phyloP scores from a whole-genome alignment of 2,888 invertebrate genomes.

The Priocnemis perturbator region DNA sequence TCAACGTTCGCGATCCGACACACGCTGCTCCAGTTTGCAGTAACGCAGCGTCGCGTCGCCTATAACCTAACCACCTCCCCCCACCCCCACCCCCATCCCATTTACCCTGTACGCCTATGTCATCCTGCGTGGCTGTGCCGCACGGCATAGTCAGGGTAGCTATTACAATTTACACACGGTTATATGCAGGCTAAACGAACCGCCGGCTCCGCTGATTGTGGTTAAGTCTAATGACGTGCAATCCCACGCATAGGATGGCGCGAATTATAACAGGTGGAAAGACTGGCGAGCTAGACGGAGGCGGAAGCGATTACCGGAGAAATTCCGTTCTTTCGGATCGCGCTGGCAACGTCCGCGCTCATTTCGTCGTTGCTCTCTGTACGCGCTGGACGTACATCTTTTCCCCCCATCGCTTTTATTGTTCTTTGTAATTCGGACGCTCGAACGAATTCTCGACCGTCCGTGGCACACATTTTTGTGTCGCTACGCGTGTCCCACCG shows the following conservation, averaged over 20 bases:
- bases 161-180: slow-evolving; percentile 64
- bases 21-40: slow-evolving; percentile 27
- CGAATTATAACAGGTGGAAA: too few relatives aligned
- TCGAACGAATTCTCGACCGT: too few relatives aligned
- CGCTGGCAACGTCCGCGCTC: too few relatives aligned
- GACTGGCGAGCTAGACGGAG: neutral
- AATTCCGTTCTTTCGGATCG: too few relatives aligned
- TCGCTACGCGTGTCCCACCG: slow-evolving; percentile 15
- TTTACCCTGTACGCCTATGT: neutral
- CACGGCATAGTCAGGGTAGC: slow-evolving; percentile 32
- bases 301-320: neutral
- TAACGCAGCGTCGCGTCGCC: slow-evolving; percentile 4
- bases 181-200: slow-evolving; percentile 54
- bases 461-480: neutral
- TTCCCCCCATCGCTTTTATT: neutral
- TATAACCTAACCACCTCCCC: neutral
- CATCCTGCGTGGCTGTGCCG: neutral
- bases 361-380: too few relatives aligned
- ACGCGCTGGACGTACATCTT: too few relatives aligned
- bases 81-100: slow-evolving; percentile 6
- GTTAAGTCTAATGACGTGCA: slow-evolving; percentile 62
- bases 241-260: neutral
- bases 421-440: too few relatives aligned
- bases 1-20: slow-evolving; percentile 47
- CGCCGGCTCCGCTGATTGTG: slow-evolving; percentile 62